phyloP scores from a whole-genome alignment of 2,797 vertebrate species.

The Merluccius polli region DNA sequence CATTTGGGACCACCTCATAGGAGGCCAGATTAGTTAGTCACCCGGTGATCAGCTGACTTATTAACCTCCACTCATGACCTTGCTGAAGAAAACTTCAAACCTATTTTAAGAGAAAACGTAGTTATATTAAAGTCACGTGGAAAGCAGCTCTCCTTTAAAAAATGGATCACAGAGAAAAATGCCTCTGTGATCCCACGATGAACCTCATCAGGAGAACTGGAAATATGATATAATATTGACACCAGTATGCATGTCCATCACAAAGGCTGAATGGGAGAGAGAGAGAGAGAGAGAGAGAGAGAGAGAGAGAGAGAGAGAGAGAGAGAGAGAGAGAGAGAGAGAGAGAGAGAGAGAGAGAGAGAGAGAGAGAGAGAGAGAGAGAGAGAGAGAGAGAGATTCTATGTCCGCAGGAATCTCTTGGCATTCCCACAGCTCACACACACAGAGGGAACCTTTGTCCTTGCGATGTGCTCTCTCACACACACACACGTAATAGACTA shows the following conservation, averaged over 20 bases:
- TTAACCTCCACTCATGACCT: background rate
- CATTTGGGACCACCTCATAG: too few relatives aligned
- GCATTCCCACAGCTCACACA: slow-evolving; percentile 43
- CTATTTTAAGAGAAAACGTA: background rate
- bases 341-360: slow-evolving; percentile 14
- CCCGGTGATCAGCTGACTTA: background rate
- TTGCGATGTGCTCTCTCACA: slow-evolving; percentile 11
- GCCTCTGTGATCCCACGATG: too few relatives aligned
- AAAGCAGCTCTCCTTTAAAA: too few relatives aligned
- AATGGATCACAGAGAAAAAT: too few relatives aligned
- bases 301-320: background rate
- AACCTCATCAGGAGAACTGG: background rate
- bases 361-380: slow-evolving; percentile 12
- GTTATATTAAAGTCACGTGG: background rate
- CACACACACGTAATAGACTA: background rate
- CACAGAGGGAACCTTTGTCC: slow-evolving; percentile 54
- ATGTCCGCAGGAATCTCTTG: slow-evolving; percentile 51
- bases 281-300: slow-evolving; percentile 21
- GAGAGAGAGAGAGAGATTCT: slow-evolving; percentile 20
- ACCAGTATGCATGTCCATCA: background rate
- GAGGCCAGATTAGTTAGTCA: background rate
- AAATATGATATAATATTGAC: too few relatives aligned
- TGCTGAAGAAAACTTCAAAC: background rate
- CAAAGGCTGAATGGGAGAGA: background rate
- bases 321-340: slow-evolving; percentile 17